These are phyloP conservation scores for Hyppa rectilinea DNA, from an alignment of 2,888 invertebrate genomes.

Conservation along the genomic window DNA sequence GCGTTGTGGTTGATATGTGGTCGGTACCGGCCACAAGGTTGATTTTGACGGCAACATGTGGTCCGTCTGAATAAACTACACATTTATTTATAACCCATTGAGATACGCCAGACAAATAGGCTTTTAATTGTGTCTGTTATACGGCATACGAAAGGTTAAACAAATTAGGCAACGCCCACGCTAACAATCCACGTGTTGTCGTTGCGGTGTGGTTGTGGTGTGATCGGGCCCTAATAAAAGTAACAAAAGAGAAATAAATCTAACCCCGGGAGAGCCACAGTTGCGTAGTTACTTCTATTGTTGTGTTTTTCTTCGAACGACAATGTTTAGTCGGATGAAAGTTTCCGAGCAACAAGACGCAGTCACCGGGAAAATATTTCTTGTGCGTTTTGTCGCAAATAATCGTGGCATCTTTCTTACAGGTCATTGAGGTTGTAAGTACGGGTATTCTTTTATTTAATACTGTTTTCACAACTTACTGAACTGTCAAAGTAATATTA, in stretches of 20 bases:
- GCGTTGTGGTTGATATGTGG: background rate
- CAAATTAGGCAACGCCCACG: too few relatives aligned
- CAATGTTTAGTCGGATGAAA: conserved; percentile 48
- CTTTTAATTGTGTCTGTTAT: too few relatives aligned
- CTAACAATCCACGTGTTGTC: too few relatives aligned
- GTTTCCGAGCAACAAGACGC: conserved; percentile 38
- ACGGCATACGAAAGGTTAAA: too few relatives aligned
- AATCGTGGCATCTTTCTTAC: conserved; percentile 35
- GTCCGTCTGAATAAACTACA: background rate
- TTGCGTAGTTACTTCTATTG: conserved; percentile 54
- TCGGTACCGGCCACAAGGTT: background rate
- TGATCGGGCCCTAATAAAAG: conserved; percentile 64
- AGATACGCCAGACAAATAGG: too few relatives aligned
- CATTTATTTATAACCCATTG: too few relatives aligned
- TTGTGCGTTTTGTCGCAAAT: conserved; percentile 52
- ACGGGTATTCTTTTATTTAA: background rate
- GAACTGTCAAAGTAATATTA: background rate
- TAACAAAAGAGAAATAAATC: conserved; percentile 73
- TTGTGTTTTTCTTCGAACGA: conserved; percentile 60
- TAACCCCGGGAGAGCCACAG: conserved; percentile 52
- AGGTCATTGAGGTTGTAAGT: conserved; percentile 42
- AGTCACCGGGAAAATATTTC: conserved; percentile 48
- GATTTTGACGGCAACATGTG: background rate
- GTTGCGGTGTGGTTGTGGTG: background rate
- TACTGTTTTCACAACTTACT: background rate